These are phyloP conservation scores for Tenualosa ilisha DNA, from an alignment of 2,797 vertebrate species.

Conservation along the genomic window DNA sequence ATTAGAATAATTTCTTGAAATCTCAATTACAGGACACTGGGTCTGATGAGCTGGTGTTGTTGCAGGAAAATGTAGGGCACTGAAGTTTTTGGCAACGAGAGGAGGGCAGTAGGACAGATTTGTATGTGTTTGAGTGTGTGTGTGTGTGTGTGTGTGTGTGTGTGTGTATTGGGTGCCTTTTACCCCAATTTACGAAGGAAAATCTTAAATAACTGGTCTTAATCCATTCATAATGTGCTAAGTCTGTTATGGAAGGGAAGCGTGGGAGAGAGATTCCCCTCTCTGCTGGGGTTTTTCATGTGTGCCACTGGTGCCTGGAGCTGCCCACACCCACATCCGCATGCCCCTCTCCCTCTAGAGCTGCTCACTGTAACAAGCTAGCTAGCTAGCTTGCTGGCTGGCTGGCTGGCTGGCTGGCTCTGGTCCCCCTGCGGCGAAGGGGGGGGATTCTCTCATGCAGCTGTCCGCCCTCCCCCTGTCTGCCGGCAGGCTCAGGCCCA, in stretches of 20 bases:
- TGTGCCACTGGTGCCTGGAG: not conserved
- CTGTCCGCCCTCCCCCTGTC: constrained; percentile 20
- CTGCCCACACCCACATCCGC: not conserved
- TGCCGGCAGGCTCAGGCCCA: not conserved
- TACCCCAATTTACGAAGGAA: not conserved
- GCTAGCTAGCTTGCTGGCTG: not conserved
- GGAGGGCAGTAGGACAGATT: constrained; percentile 8
- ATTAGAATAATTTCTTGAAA: constrained; percentile 26
- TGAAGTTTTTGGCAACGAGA: not conserved
- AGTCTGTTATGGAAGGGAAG: not conserved
- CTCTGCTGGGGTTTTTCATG: not conserved
- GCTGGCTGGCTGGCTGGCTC: not conserved
- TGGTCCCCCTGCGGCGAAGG: not conserved
- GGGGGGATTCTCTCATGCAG: constrained; percentile 17
- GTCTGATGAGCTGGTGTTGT: not conserved
- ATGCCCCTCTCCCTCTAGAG: not conserved
- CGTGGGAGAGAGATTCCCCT: not conserved
- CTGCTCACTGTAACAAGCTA: no score
- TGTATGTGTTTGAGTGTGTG: not conserved
- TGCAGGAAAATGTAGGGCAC: not conserved
- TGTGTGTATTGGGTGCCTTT: not conserved
- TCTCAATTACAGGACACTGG: constrained; percentile 19
- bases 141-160: not conserved
- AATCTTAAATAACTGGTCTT: constrained; percentile 8
- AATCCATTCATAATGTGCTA: constrained; percentile 17